Evolutionary conservation across 2,797 vertebrate genomes (phyloP).

Genomic region (Trachops cirrhosus): DNA sequence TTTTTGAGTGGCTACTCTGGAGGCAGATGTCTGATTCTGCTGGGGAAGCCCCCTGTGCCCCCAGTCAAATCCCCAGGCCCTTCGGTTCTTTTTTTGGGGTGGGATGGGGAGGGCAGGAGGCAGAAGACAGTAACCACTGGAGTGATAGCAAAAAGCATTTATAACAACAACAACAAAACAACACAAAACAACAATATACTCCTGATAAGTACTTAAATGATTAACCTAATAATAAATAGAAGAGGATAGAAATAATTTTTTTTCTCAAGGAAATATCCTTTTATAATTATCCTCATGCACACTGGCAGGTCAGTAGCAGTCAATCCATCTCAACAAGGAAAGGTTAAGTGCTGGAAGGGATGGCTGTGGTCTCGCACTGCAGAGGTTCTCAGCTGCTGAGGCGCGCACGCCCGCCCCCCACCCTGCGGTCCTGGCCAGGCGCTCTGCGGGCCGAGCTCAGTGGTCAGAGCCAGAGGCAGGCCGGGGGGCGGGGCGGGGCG

Average conservation of each 20-base stretch:
- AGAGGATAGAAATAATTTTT: conserved; percentile 63
- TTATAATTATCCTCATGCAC: conserved; percentile 60
- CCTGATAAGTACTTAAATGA: conserved; percentile 72
- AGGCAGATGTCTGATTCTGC: conserved; percentile 46
- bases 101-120: background rate
- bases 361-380: background rate
- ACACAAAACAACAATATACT: conserved; percentile 68
- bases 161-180: conserved; percentile 11
- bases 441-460: background rate
- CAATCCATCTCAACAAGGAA: conserved; percentile 54
- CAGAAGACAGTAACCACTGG: conserved; percentile 53
- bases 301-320: conserved; percentile 70
- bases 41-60: background rate
- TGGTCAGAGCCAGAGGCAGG: background rate
- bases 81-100: background rate
- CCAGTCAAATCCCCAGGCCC: background rate
- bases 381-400: conserved; percentile 30
- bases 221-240: conserved; percentile 80
- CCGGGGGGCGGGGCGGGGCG: background rate
- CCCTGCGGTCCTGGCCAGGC: rapidly evolving
- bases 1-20: conserved; percentile 44
- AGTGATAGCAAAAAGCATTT: conserved; percentile 65
- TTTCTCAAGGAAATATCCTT: conserved; percentile 65
- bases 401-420: background rate
- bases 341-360: conserved; percentile 59